Evolutionary conservation across 2,113 vertebrate genomes (phyloP), one percentile per base, ranked within the genome.

Genomic region (Phodopus roborovskii): DNA sequence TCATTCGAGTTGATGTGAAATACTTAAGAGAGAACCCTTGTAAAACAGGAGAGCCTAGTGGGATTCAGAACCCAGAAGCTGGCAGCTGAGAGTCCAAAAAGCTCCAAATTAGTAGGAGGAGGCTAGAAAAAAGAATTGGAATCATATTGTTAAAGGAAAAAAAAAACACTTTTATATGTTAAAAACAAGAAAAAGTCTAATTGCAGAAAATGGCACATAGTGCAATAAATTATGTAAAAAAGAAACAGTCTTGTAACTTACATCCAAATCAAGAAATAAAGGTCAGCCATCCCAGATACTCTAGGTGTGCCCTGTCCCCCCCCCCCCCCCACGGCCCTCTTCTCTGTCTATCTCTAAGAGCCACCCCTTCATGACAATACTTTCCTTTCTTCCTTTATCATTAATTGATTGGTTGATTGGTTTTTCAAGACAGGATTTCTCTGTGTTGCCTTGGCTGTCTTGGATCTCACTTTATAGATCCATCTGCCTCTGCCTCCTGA

Each of bases 51-150:
- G 77, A 20, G 16, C 26, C 24, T 56, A 70, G 48, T 20, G 75
- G 93, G 73, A 83, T 64, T 91, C 74, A 91, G 73, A 94, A 79
- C 28, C 16, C 16, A 39, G n/a, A 89, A 86, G 92, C 16, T 28
- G 42, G 60, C 66, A 93, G 20, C 36, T 68, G 22, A 91, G 53
- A 48, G 30, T 94, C 53, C 22, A 45, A 90, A 92, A 16, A 13
- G 6, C 28, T 94, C 68, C 75, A 71, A 28, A 20, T 7, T 24
- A 8, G 33, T 45, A n/a, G 15, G 10, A 13, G 26, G 16, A 20
- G 26, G 26, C 1, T 10, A 77, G 24, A 53, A 53, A 53, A 85
- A 89, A 89, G 90, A 94, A 50, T 64, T 33, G 68, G 26, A 74
- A n/a, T 10, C 13, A 22, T 3, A 13, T 62, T 50, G 68, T 90